Conservation (phyloP, 2,113 vertebrate genomes). For the Ochotona princeps region DNA sequence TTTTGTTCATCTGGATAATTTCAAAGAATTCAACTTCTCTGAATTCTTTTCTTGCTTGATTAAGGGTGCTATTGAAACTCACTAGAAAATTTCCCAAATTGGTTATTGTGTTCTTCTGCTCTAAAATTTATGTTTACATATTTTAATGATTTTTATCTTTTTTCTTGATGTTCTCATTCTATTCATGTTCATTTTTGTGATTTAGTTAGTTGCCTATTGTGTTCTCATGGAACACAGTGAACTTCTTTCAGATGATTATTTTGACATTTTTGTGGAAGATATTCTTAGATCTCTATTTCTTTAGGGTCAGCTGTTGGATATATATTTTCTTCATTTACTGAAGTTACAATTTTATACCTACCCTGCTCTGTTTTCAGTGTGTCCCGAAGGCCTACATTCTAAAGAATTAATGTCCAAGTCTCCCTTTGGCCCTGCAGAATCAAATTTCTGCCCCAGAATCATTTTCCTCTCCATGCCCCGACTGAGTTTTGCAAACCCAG, state of each 20-base stretch:
- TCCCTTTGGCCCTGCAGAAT: fast-evolving
- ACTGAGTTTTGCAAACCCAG: not conserved
- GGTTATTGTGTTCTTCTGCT: not conserved
- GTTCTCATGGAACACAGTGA: not conserved
- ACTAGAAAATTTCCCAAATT: not conserved
- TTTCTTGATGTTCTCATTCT: not conserved
- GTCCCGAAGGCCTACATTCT: not conserved
- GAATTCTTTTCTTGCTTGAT: not conserved
- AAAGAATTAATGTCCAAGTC: not conserved
- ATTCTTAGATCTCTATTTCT: not conserved
- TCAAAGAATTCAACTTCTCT: not conserved
- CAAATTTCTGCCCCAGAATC: not conserved
- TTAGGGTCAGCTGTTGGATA: not conserved
- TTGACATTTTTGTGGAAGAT: not conserved
- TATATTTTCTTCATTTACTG: not conserved
- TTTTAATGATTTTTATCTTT: not conserved
- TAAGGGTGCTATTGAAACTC: not conserved
- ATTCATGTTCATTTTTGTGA: not conserved
- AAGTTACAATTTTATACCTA: not conserved
- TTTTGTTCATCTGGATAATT: not conserved
- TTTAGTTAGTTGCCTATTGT: not conserved
- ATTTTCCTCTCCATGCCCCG: not conserved
- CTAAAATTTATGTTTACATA: not conserved
- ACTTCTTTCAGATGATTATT: not conserved
- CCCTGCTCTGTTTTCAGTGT: not conserved